These are phyloP conservation scores for Eristalinus aeneus DNA, from an alignment of 2,888 invertebrate genomes.

Conservation along the genomic window DNA sequence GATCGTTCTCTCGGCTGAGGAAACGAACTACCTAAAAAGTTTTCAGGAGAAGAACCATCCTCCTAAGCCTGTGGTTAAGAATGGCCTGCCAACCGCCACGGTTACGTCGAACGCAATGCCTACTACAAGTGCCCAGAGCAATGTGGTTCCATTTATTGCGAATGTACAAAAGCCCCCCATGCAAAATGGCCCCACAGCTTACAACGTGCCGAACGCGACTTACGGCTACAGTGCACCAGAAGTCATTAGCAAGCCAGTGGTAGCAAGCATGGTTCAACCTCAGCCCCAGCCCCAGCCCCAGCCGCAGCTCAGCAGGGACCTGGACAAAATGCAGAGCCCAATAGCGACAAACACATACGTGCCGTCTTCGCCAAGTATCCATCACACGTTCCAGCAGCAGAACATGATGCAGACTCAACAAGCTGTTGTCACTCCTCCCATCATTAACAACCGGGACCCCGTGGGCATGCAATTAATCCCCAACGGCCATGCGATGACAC, in stretches of 20 bases:
- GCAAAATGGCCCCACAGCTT: slow-evolving; percentile 62
- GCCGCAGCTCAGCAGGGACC: slow-evolving; percentile 43
- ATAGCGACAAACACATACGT: slow-evolving; percentile 59
- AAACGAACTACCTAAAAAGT: slow-evolving; percentile 85
- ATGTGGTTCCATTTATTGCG: slow-evolving; percentile 50
- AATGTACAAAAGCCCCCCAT: slow-evolving; percentile 41
- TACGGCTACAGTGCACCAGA: slow-evolving; percentile 51
- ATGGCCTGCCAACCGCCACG: slow-evolving; percentile 60
- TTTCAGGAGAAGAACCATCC: slow-evolving; percentile 55
- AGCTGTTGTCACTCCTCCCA: slow-evolving; percentile 38
- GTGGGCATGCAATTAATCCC: slow-evolving; percentile 62
- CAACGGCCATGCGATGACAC: slow-evolving; percentile 54
- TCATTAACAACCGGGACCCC: slow-evolving; percentile 61
- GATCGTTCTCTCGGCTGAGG: slow-evolving; percentile 85
- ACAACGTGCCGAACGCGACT: slow-evolving; percentile 20
- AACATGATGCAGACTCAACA: slow-evolving; percentile 54
- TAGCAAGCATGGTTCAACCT: slow-evolving; percentile 40
- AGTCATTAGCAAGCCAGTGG: slow-evolving; percentile 60
- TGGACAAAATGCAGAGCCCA: slow-evolving; percentile 61
- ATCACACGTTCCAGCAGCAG: slow-evolving; percentile 56
- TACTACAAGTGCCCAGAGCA: slow-evolving; percentile 51
- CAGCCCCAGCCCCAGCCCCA: slow-evolving; percentile 30
- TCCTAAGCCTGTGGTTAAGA: slow-evolving; percentile 36
- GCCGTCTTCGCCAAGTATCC: slow-evolving; percentile 52
- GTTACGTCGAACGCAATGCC: slow-evolving; percentile 61